phyloP scores from a whole-genome alignment of 1,140 invertebrate genomes.

The Radopholus similis region DNA sequence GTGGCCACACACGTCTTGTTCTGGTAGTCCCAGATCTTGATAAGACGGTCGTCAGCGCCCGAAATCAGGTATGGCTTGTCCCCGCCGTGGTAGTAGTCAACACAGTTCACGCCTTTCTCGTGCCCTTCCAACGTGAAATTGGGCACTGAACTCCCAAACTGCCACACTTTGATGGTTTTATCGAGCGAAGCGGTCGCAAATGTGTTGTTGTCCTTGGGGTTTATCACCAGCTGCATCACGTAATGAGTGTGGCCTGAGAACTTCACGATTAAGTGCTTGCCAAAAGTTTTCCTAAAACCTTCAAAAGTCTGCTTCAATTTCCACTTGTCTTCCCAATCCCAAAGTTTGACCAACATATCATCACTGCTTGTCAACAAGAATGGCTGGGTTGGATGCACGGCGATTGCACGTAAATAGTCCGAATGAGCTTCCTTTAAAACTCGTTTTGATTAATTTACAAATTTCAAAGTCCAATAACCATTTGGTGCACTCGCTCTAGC shows the following conservation, averaged over 20 bases:
- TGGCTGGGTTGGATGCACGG: slow-evolving; percentile 92
- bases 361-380: slow-evolving; percentile 94
- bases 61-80: slow-evolving; percentile 99
- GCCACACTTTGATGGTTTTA: slow-evolving; percentile 95
- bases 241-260: slow-evolving; percentile 84
- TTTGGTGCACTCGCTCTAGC: slow-evolving; percentile 85
- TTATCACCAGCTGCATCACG: slow-evolving; percentile 99
- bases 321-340: slow-evolving; percentile 99
- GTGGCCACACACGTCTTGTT: slow-evolving; percentile 99
- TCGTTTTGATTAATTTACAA: neutral
- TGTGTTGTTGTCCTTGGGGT: slow-evolving; percentile 99
- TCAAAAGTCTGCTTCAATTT: slow-evolving; percentile 93
- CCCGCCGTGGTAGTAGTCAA: slow-evolving; percentile 99
- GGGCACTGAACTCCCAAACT: slow-evolving; percentile 87
- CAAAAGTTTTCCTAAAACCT: slow-evolving; percentile 63
- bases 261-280: neutral
- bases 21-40: slow-evolving; percentile 98
- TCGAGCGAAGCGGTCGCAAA: slow-evolving; percentile 97
- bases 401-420: slow-evolving; percentile 93
- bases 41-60: slow-evolving; percentile 90
- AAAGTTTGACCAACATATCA: slow-evolving; percentile 97
- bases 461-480: slow-evolving; percentile 59
- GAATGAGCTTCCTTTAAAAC: slow-evolving; percentile 82
- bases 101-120: slow-evolving; percentile 97
- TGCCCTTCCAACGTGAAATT: slow-evolving; percentile 98